These are phyloP conservation scores for Halocynthia roretzi DNA, from an alignment of 23 tunicate species.

Conservation along the genomic window DNA sequence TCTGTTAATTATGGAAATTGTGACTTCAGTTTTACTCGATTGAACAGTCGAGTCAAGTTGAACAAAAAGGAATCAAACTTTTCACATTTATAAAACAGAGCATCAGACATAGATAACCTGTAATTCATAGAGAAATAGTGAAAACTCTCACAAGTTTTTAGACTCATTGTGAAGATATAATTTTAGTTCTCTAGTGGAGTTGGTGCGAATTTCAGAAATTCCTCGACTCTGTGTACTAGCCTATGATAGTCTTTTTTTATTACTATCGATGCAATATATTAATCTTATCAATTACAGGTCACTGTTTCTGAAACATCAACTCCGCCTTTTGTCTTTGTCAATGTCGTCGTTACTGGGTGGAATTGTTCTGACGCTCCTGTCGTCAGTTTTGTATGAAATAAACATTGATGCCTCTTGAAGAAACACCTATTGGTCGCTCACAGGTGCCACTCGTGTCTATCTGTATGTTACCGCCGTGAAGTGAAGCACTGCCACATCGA, in stretches of 20 bases:
- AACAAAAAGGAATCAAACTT: too few species aligned
- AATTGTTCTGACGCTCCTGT: slow-evolving; percentile 41
- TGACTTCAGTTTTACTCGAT: too few species aligned
- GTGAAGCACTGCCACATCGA: too few species aligned
- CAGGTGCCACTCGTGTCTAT: too few species aligned
- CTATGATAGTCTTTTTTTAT: background rate
- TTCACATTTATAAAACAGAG: too few species aligned
- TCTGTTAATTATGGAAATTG: too few species aligned
- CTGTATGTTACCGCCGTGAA: too few species aligned
- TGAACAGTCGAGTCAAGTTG: too few species aligned
- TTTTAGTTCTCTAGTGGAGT: background rate
- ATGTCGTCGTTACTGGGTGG: slow-evolving; percentile 64
- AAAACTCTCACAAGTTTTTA: background rate
- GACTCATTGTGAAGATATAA: background rate
- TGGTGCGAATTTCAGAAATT: background rate
- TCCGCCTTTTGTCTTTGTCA: slow-evolving; percentile 79
- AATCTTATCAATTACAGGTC: slow-evolving; percentile 36
- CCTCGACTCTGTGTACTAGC: background rate
- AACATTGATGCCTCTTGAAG: slow-evolving; percentile 10
- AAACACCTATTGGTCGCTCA: background rate
- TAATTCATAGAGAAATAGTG: background rate
- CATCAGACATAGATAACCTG: background rate
- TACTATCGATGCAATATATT: background rate
- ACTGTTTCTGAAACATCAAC: slow-evolving; percentile 50
- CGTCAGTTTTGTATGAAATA: slow-evolving; percentile 63